phyloP scores from a whole-genome alignment of 2,797 vertebrate species.

The Paguma larvata region DNA sequence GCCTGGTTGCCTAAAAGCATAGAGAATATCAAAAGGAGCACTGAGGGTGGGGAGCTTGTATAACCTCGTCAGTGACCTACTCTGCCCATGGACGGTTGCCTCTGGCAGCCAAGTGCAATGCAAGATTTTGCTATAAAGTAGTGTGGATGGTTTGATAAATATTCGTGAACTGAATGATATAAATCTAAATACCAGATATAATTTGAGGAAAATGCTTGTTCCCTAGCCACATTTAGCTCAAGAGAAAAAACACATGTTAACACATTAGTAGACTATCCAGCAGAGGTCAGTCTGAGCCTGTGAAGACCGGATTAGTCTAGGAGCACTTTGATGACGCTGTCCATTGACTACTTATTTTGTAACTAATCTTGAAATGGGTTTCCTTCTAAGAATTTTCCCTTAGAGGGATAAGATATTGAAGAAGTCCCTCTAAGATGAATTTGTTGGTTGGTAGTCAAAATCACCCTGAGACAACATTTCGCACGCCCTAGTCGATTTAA shows the following conservation, averaged over 20 bases:
- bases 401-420: background rate
- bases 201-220: background rate
- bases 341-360: background rate
- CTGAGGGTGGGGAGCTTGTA: background rate
- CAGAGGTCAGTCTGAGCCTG: conserved; percentile 49
- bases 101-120: background rate
- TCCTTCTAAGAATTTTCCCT: background rate
- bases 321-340: background rate
- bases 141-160: background rate
- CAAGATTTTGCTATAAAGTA: background rate
- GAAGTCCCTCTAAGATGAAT: conserved; percentile 29
- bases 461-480: conserved; percentile 1
- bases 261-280: conserved; percentile 21
- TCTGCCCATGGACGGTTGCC: fast-evolving
- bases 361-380: conserved; percentile 6
- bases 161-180: background rate
- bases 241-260: background rate
- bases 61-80: background rate
- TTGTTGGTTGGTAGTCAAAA: background rate
- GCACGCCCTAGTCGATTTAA: background rate
- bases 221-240: background rate
- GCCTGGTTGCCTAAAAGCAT: background rate
- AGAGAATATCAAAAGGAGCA: background rate
- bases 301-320: background rate
- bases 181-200: background rate